Evolutionary conservation across 2,888 invertebrate species (phyloP).

Genomic region (Sinohyriopsis cumingii): DNA sequence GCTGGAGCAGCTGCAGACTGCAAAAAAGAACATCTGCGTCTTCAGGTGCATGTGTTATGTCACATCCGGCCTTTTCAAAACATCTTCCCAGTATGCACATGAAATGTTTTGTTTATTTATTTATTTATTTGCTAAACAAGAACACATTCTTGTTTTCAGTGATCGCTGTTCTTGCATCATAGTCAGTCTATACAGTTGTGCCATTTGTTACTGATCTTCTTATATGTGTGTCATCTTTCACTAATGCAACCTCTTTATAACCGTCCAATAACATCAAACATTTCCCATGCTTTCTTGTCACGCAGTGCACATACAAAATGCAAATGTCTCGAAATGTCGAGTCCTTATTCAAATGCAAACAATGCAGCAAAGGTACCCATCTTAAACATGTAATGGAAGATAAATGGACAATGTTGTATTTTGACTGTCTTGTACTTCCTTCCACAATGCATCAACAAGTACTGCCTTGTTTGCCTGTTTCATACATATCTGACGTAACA

Average conservation of each 20-base stretch:
- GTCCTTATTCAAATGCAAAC: constrained; percentile 6
- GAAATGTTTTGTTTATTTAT: no score
- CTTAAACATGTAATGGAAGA: constrained; percentile 8
- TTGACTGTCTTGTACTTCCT: neutral
- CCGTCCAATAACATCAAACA: constrained; percentile 12
- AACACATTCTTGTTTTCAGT: no score
- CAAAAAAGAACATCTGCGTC: no score
- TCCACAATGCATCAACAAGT: neutral
- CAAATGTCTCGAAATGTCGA: constrained; percentile 1
- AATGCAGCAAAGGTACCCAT: constrained; percentile 6
- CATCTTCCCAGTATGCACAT: no score
- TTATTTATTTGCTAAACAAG: no score
- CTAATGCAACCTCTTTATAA: constrained; percentile 1
- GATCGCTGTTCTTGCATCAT: no score
- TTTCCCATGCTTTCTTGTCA: constrained; percentile 1
- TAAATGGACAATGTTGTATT: neutral
- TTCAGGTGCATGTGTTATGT: no score
- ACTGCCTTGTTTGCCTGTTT: constrained; percentile 1
- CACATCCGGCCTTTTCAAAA: no score
- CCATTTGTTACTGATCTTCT: neutral
- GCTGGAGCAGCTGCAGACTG: no score
- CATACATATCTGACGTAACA: constrained; percentile 1
- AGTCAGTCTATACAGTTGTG: neutral
- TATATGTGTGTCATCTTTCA: constrained; percentile 8
- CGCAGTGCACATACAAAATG: constrained; percentile 4